A percentile compares a stretch with the other conserved stretches of the same genome.
Evolutionary conservation across 2,113 vertebrate species (phyloP).

Genomic region (Puma concolor): DNA sequence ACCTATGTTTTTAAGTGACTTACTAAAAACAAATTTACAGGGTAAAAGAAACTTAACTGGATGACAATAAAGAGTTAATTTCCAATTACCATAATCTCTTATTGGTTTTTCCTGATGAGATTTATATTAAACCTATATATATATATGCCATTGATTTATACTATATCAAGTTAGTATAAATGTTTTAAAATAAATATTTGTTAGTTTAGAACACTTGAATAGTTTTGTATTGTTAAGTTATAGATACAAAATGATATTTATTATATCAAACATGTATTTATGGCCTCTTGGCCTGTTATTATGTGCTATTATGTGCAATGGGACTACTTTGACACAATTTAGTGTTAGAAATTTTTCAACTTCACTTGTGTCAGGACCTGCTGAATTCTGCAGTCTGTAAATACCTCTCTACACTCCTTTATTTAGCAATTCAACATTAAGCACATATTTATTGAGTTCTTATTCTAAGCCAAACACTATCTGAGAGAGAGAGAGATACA

Average conservation of each 20-base stretch:
- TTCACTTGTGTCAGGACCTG: not conserved
- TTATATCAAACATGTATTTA: not conserved
- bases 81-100: slow-evolving; percentile 27
- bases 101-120: not conserved
- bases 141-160: not conserved
- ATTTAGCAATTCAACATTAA: not conserved
- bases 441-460: not conserved
- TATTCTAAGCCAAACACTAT: not conserved
- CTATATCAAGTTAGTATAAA: not conserved
- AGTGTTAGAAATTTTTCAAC: not conserved
- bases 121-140: not conserved
- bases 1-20: not conserved
- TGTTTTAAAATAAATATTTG: not conserved
- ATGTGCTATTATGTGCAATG: not conserved
- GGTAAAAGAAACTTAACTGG: not conserved
- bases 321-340: not conserved
- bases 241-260: not conserved
- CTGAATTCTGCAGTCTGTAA: not conserved
- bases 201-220: not conserved
- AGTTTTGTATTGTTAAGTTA: not conserved
- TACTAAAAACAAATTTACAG: not conserved
- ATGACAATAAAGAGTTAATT: slow-evolving; percentile 32
- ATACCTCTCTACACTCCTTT: not conserved
- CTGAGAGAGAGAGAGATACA: not conserved
- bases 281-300: not conserved